Percentiles rank a stretch among this genome's conserved stretches.
Conservation (phyloP, 2,888 invertebrate species). For the Alcis repandata region DNA sequence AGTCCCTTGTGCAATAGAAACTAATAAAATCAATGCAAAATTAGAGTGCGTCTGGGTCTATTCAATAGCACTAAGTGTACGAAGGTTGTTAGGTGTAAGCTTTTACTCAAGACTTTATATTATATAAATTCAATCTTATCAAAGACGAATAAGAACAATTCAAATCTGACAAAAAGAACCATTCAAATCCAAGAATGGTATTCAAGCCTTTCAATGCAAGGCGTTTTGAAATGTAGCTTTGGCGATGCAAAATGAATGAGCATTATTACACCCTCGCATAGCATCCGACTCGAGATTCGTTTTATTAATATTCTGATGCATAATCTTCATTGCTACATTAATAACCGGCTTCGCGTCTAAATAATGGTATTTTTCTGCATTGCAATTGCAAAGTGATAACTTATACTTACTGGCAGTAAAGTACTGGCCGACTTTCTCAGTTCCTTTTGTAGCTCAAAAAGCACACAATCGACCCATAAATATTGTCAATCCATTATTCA, state of each 20-base stretch:
- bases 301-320: slow-evolving; percentile 43
- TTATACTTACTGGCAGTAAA: slow-evolving; percentile 1
- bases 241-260: slow-evolving; percentile 67
- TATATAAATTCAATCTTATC: slow-evolving; percentile 43
- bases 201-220: slow-evolving; percentile 21
- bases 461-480: slow-evolving; percentile 23
- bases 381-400: slow-evolving; percentile 9
- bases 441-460: slow-evolving; percentile 8
- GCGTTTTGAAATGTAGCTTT: slow-evolving; percentile 62
- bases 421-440: neutral
- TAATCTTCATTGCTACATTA: slow-evolving; percentile 25
- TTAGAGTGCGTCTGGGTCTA: neutral
- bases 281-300: slow-evolving; percentile 54
- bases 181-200: slow-evolving; percentile 7
- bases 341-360: slow-evolving; percentile 19
- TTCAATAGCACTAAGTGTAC: slow-evolving; percentile 5
- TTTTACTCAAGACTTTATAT: slow-evolving; percentile 7
- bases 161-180: slow-evolving; percentile 21
- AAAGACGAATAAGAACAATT: slow-evolving; percentile 39
- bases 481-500: slow-evolving; percentile 29
- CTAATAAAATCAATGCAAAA: slow-evolving; percentile 3
- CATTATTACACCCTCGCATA: slow-evolving; percentile 60
- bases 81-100: neutral
- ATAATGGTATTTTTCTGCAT: slow-evolving; percentile 23
- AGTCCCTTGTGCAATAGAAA: neutral